Percentiles rank a stretch among this genome's conserved stretches.
These are phyloP conservation scores for Spodoptera frugiperda DNA, from an alignment of 1,140 invertebrate species.

Conservation along the genomic window DNA sequence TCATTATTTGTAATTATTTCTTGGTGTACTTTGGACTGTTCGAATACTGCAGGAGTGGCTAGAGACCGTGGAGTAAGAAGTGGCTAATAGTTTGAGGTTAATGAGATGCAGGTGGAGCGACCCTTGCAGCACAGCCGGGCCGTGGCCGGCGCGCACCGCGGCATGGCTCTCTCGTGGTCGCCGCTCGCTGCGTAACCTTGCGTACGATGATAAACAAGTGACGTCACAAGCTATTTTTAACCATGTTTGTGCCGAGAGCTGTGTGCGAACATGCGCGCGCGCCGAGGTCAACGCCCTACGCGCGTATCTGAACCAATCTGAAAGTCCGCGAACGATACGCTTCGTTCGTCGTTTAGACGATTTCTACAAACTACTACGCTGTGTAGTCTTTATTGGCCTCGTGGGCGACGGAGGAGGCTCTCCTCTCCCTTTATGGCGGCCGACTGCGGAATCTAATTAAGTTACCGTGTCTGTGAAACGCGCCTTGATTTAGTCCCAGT, in stretches of 20 bases:
- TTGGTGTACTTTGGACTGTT: too few relatives aligned
- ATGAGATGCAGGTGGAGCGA: slow-evolving; percentile 1
- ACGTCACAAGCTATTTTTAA: slow-evolving; percentile 81
- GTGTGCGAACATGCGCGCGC: slow-evolving; percentile 64
- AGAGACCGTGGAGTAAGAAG: too few relatives aligned
- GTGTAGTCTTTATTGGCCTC: slow-evolving; percentile 25
- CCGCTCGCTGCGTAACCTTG: slow-evolving; percentile 75
- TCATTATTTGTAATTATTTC: not conserved
- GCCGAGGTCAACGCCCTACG: slow-evolving; percentile 70
- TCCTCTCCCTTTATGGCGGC: slow-evolving; percentile 39
- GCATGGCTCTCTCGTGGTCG: slow-evolving; percentile 34
- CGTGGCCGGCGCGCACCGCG: slow-evolving; percentile 26
- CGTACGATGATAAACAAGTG: slow-evolving; percentile 80
- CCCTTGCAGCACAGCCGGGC: slow-evolving; percentile 26
- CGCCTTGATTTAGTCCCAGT: slow-evolving; percentile 45
- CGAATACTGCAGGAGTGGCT: too few relatives aligned
- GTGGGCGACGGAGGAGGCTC: slow-evolving; percentile 17
- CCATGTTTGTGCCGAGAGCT: slow-evolving; percentile 63
- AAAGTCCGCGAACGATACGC: slow-evolving; percentile 59
- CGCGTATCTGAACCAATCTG: slow-evolving; percentile 60
- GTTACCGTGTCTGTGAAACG: slow-evolving; percentile 46
- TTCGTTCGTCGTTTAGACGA: slow-evolving; percentile 46
- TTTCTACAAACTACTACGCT: slow-evolving; percentile 45
- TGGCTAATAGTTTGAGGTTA: too few relatives aligned
- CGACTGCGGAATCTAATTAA: slow-evolving; percentile 46